These are phyloP conservation scores for Euura lappo DNA, from an alignment of 1,140 invertebrate genomes.

Conservation along the genomic window DNA sequence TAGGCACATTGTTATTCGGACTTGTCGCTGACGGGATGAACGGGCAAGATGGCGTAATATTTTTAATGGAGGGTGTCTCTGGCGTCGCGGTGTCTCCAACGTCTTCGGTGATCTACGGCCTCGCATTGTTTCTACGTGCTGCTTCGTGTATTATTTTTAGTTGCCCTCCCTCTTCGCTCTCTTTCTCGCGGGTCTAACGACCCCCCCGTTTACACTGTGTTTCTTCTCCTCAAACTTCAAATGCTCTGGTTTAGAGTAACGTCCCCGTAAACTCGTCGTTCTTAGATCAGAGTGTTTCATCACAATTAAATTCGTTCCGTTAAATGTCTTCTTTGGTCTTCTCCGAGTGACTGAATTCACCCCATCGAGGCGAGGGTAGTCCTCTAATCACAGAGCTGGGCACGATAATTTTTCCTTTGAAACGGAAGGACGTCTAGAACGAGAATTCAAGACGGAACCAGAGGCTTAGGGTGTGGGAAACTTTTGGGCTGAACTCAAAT, in stretches of 20 bases:
- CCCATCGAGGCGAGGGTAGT: no score
- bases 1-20: constrained; percentile 34
- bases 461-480: no score
- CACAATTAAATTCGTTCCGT: no score
- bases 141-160: constrained; percentile 48
- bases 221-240: no score
- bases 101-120: constrained; percentile 50
- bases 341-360: background rate
- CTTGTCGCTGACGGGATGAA: constrained; percentile 24
- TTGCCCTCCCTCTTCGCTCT: constrained; percentile 12
- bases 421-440: background rate
- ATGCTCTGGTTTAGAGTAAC: no score
- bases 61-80: constrained; percentile 53
- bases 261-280: no score
- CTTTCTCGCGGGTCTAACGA: background rate
- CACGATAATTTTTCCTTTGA: background rate
- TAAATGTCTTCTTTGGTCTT: no score
- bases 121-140: constrained; percentile 49
- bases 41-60: constrained; percentile 53
- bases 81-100: background rate
- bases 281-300: no score
- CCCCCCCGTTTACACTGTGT: no score
- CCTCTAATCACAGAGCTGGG: no score
- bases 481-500: no score
- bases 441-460: no score